phyloP scores from a whole-genome alignment of 2,888 invertebrate genomes.

The Protonemura montana region DNA sequence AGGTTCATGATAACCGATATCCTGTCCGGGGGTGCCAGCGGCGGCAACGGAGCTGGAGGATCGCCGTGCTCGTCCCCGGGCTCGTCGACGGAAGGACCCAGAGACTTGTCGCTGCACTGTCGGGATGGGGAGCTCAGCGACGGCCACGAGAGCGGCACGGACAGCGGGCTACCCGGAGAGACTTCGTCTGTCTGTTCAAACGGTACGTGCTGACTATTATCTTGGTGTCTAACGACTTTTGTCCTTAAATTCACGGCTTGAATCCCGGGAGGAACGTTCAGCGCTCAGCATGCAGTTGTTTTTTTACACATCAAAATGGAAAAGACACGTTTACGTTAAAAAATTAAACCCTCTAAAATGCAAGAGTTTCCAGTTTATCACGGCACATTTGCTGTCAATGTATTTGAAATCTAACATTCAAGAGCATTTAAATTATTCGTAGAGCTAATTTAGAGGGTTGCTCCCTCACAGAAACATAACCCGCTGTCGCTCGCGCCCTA shows the following conservation, averaged over 20 bases:
- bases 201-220: conserved; percentile 57
- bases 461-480: neutral
- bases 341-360: too few species aligned
- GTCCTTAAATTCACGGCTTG: neutral
- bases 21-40: conserved; percentile 67
- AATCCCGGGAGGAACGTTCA: too few species aligned
- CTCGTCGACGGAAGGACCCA: conserved; percentile 64
- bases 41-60: conserved; percentile 53
- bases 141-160: conserved; percentile 62
- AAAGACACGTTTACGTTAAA: too few species aligned
- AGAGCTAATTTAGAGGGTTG: neutral
- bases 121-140: conserved; percentile 52
- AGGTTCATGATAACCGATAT: conserved; percentile 93
- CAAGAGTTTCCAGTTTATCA: too few species aligned
- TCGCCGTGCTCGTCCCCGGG: conserved; percentile 61
- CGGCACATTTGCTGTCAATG: too few species aligned
- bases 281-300: too few species aligned
- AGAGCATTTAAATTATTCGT: neutral
- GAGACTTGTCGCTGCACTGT: conserved; percentile 64
- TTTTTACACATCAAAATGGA: too few species aligned
- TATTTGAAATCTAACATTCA: neutral
- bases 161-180: conserved; percentile 64
- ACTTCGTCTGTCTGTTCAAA: conserved; percentile 65
- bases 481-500: neutral
- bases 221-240: conserved; percentile 47